phyloP scores from a whole-genome alignment of 2,113 vertebrate species.

The Dicaeum eximium region DNA sequence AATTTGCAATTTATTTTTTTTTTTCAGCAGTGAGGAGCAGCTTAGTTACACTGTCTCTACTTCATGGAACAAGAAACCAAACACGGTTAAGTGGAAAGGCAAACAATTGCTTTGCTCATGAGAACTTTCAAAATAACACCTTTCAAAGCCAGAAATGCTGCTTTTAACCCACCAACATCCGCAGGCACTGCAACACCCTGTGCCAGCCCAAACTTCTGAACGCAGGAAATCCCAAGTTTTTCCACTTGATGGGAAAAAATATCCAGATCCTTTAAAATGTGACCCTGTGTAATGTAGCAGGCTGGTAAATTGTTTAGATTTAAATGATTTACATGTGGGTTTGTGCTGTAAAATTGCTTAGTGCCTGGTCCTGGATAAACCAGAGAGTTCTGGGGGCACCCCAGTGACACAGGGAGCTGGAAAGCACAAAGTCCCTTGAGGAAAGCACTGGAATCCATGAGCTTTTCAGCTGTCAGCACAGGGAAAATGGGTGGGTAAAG shows the following conservation, averaged over 20 bases:
- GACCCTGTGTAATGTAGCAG: background rate
- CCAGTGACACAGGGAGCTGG: background rate
- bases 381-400: background rate
- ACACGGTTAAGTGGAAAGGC: constrained; percentile 63
- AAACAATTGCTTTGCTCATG: constrained; percentile 60
- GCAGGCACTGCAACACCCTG: accelerated
- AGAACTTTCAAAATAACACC: constrained; percentile 59
- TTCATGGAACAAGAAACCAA: constrained; percentile 58
- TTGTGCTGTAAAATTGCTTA: background rate
- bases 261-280: background rate
- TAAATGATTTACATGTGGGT: background rate
- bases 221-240: background rate
- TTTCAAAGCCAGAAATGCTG: constrained; percentile 16
- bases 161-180: constrained; percentile 19
- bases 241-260: background rate
- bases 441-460: background rate
- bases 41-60: constrained; percentile 49
- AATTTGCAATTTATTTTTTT: constrained; percentile 27
- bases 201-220: background rate
- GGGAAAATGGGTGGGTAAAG: background rate
- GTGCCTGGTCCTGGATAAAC: background rate
- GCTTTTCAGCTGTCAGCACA: background rate
- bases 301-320: background rate
- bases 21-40: constrained; percentile 37
- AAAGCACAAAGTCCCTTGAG: background rate